Conservation (phyloP, 2,113 vertebrate genomes). For the Ailuropoda melanoleuca region DNA sequence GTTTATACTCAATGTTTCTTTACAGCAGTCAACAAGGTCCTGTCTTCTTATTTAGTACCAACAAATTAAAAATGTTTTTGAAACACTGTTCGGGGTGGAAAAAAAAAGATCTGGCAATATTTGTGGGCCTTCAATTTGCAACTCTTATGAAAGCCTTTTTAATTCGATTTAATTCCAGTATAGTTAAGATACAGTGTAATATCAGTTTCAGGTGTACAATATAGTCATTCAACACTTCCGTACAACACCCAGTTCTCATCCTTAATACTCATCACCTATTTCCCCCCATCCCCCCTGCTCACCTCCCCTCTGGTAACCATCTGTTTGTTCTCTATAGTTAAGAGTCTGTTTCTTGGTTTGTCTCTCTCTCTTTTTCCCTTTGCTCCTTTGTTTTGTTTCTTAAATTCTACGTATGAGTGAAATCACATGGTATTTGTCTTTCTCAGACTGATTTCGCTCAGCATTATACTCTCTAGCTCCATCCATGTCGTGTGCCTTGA, state of each 20-base stretch:
- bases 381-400: background rate
- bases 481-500: background rate
- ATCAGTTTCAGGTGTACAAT: background rate
- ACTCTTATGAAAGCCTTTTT: background rate
- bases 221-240: background rate
- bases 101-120: background rate
- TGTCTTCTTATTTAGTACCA: background rate
- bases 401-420: background rate
- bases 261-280: background rate
- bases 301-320: background rate
- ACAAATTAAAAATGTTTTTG: background rate
- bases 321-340: background rate
- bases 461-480: background rate
- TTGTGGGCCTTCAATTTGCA: background rate
- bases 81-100: background rate
- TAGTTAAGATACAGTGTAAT: background rate
- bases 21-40: background rate
- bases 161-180: background rate
- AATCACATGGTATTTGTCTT: background rate
- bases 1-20: background rate
- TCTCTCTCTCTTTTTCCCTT: background rate
- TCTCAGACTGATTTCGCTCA: background rate
- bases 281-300: background rate
- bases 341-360: background rate
- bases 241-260: background rate